Percentiles rank a stretch among this genome's conserved stretches.
Evolutionary conservation across 1,140 invertebrate genomes (phyloP).

Genomic region (Sinonovacula constricta): DNA sequence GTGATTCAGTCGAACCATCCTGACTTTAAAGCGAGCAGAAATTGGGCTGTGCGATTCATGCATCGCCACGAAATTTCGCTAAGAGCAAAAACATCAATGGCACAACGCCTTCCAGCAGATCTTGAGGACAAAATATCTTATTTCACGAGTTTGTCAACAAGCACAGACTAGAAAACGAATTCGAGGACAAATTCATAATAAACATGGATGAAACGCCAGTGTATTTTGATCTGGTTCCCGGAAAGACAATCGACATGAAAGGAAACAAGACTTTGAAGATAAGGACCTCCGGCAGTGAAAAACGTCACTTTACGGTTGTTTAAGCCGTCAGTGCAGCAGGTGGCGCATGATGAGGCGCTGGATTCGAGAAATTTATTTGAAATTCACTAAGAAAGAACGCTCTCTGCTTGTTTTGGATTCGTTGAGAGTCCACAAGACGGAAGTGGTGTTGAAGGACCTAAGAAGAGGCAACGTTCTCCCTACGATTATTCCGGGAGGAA

Average conservation of each 20-base stretch:
- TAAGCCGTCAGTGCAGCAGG: too few relatives aligned
- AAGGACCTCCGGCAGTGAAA: too few relatives aligned
- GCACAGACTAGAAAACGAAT: too few relatives aligned
- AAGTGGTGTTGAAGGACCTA: background rate
- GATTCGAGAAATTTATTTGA: background rate
- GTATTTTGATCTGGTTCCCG: constrained; percentile 1
- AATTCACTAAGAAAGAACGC: constrained; percentile 13
- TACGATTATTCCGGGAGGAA: constrained; percentile 12
- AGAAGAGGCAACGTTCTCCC: constrained; percentile 8
- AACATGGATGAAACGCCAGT: too few relatives aligned
- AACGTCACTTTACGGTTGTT: too few relatives aligned
- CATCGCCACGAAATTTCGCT: background rate
- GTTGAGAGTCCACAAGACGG: constrained; percentile 16
- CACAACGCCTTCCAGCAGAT: background rate
- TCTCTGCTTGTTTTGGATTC: background rate
- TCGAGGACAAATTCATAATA: too few relatives aligned
- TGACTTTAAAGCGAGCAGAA: background rate
- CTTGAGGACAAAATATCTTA: constrained; percentile 3
- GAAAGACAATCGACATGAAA: too few relatives aligned
- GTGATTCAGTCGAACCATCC: background rate
- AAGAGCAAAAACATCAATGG: background rate
- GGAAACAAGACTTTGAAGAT: too few relatives aligned
- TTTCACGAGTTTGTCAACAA: too few relatives aligned
- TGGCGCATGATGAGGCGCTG: background rate
- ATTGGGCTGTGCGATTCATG: constrained; percentile 8